Evolutionary conservation across 1,140 invertebrate species (phyloP).

Genomic region (Forficula auricularia): DNA sequence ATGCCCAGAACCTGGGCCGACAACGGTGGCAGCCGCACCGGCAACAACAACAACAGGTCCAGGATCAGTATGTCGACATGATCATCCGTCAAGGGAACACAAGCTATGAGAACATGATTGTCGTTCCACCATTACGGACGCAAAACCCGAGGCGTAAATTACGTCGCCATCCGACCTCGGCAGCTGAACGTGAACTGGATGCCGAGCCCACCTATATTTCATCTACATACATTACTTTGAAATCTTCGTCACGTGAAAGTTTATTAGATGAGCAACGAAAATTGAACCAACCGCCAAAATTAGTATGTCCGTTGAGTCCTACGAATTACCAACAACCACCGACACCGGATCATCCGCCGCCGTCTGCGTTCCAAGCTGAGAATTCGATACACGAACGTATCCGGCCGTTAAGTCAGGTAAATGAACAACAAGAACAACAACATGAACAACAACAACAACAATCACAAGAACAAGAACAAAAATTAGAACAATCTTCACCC

Average conservation of each 20-base stretch:
- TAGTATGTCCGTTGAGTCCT: slow-evolving; percentile 39
- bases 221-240: slow-evolving; percentile 38
- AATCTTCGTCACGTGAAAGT: slow-evolving; percentile 40
- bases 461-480: too few species aligned
- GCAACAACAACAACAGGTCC: slow-evolving; percentile 14
- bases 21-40: background rate
- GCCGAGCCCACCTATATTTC: slow-evolving; percentile 33
- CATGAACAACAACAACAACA: too few species aligned
- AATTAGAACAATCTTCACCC: too few species aligned
- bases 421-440: slow-evolving; percentile 18
- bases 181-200: background rate
- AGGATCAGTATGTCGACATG: slow-evolving; percentile 60
- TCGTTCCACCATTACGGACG: slow-evolving; percentile 35
- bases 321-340: slow-evolving; percentile 81
- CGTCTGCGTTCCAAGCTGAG: slow-evolving; percentile 76
- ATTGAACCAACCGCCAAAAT: slow-evolving; percentile 19
- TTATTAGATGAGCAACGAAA: slow-evolving; percentile 30
- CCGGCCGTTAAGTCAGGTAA: slow-evolving; percentile 70
- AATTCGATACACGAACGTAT: slow-evolving; percentile 79
- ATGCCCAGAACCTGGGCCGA: slow-evolving; percentile 1
- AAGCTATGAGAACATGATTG: slow-evolving; percentile 49
- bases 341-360: slow-evolving; percentile 85
- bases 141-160: slow-evolving; percentile 53
- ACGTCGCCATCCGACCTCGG: slow-evolving; percentile 28
- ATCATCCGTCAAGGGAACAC: slow-evolving; percentile 44